These are phyloP conservation scores for Campylorhamphus procurvoides DNA, from an alignment of 2,113 vertebrate species.

Conservation along the genomic window DNA sequence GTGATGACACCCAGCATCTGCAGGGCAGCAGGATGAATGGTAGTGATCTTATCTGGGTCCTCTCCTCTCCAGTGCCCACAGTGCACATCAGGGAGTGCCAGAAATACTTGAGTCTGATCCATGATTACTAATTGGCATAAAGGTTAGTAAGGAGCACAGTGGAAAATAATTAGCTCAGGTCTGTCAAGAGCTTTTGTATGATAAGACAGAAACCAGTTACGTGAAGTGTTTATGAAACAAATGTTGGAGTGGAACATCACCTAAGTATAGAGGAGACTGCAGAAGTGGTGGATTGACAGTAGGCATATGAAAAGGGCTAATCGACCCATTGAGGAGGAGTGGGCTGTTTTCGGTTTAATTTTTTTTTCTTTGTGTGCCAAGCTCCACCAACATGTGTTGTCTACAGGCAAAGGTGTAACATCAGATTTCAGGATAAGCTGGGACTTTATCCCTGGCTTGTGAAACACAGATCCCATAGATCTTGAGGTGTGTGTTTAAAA, in stretches of 20 bases:
- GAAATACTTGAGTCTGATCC: not conserved
- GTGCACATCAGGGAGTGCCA: not conserved
- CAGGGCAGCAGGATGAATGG: not conserved
- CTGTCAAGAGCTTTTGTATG: not conserved
- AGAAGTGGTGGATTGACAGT: not conserved
- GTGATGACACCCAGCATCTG: not conserved
- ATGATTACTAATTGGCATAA: not conserved
- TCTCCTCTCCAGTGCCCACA: not conserved
- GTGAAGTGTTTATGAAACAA: not conserved
- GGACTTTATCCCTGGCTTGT: not conserved
- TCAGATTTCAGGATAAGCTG: not conserved
- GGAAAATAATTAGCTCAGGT: not conserved
- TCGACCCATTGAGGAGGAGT: not conserved
- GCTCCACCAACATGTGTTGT: not conserved
- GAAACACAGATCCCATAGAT: not conserved
- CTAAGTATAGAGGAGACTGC: accelerated
- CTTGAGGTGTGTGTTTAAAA: not conserved
- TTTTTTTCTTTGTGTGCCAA: not conserved
- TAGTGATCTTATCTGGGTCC: not conserved
- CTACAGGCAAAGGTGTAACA: not conserved
- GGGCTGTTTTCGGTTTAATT: not conserved
- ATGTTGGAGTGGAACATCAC: not conserved
- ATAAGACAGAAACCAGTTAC: not conserved
- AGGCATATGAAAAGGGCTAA: not conserved
- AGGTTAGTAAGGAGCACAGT: not conserved